Evolutionary conservation across 2,888 invertebrate genomes (phyloP), one percentile per base, ranked within the genome.

Genomic region (Gisinianus flammeolus): DNA sequence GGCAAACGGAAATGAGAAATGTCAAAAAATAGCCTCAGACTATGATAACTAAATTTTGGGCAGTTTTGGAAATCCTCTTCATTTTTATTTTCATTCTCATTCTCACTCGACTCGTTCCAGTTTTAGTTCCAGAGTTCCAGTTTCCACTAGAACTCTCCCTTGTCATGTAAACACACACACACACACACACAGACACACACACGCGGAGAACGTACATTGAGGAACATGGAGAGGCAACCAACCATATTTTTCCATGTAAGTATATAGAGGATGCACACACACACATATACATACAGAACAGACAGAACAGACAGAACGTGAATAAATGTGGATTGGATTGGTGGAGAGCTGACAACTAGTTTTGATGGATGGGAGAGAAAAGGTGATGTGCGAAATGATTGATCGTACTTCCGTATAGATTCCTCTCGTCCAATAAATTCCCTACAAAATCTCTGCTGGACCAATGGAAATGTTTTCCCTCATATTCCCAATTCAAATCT

Each of bases 351-450:
- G 73, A 73, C 73, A 78, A 68, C 44, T 73, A 69, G 58, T 26
- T 12, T 74, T 56, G 78, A 78, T 78, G 78, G 74, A 78, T 78
- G 67, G 73, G 74, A 19, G 26, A 67, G 62, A 70, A 74, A 52
- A 74, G 78, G 69, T 73, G 78, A 78, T 73, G 58, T 30, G 67
- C 62, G 33, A n/a, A 24, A 72, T 78, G 78, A 78, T 78, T 62
- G 73, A 78, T 78, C 78, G 73, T 28, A 24, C 74, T 31, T 30
- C 67, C 73, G 54, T 58, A 66, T 54, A 64, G 62, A 77, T 31
- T 64, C 66, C 67, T 66, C 64, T 71, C 71, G 77, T 30, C 77
- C 77, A 77, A 77, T 77, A 67, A 77, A 67, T 66, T 72, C 28
- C 31, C 33, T 12, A 19, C 5, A 44, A 71, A 56, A 54, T 54